These are phyloP conservation scores for Alosa alosa DNA, from an alignment of 2,113 vertebrate genomes.

Conservation along the genomic window DNA sequence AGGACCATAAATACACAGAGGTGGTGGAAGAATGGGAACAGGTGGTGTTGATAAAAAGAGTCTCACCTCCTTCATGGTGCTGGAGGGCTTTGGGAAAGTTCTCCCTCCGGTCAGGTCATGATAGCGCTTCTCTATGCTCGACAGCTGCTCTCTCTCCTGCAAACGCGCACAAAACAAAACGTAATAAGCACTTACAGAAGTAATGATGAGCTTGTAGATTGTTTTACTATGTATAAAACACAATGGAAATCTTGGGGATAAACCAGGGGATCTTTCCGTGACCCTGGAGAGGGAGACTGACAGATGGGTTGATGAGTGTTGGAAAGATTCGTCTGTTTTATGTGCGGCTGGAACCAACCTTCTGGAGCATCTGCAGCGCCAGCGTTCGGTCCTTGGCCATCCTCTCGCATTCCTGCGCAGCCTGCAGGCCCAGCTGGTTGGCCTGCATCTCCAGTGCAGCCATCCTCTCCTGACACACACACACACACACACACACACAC, in stretches of 20 bases:
- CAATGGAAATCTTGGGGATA: not conserved
- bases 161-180: not conserved
- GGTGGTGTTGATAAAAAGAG: not conserved
- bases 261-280: not conserved
- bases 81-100: slow-evolving; percentile 75
- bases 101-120: slow-evolving; percentile 75
- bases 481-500: slow-evolving; percentile 20
- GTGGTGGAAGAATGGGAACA: not conserved
- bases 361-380: slow-evolving; percentile 81
- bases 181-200: not conserved
- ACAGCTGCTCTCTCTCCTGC: slow-evolving; percentile 88
- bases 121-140: slow-evolving; percentile 80
- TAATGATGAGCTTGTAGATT: too few relatives aligned
- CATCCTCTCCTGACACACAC: slow-evolving; percentile 79
- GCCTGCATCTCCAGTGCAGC: slow-evolving; percentile 84
- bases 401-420: slow-evolving; percentile 81
- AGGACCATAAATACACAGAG: slow-evolving; percentile 5
- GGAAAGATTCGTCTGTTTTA: not conserved
- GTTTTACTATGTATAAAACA: not conserved
- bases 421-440: slow-evolving; percentile 83
- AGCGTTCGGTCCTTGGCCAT: slow-evolving; percentile 76
- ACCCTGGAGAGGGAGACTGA: not conserved
- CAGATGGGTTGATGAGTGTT: not conserved
- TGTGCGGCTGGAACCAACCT: slow-evolving; percentile 67
- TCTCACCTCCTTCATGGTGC: slow-evolving; percentile 82